These are phyloP conservation scores for Oconnorella tubifera DNA, from an alignment of 2,888 invertebrate species.

Conservation along the genomic window DNA sequence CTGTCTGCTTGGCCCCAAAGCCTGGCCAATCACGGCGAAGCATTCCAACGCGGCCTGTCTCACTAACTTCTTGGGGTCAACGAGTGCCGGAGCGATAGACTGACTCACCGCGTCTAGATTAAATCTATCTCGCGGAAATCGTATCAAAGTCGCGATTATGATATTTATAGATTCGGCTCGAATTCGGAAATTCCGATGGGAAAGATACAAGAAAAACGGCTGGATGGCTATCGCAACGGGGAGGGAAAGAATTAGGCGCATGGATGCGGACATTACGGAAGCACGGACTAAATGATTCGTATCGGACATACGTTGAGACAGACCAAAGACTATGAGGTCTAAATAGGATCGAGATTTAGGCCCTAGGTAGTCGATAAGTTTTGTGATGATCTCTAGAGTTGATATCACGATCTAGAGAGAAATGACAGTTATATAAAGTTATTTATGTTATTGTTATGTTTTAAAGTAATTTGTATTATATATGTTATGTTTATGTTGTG, in stretches of 20 bases:
- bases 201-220: conserved; percentile 59
- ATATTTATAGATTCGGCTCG: conserved; percentile 73
- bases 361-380: conserved; percentile 57
- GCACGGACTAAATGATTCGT: conserved; percentile 59
- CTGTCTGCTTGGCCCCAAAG: conserved; percentile 59
- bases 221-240: conserved; percentile 61
- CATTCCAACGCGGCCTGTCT: conserved; percentile 75
- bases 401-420: conserved; percentile 57
- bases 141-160: conserved; percentile 71
- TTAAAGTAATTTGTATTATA: no score
- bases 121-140: conserved; percentile 75
- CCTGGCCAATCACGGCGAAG: conserved; percentile 73
- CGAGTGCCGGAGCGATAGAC: conserved; percentile 57
- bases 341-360: conserved; percentile 56
- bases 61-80: conserved; percentile 70
- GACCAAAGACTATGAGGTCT: conserved; percentile 57
- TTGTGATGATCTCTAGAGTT: conserved; percentile 57
- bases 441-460: no score
- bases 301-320: conserved; percentile 59
- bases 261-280: conserved; percentile 58
- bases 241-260: conserved; percentile 60
- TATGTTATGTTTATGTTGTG: no score
- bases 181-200: conserved; percentile 61
- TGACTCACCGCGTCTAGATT: conserved; percentile 60
- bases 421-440: no score